Percentiles rank a stretch among this genome's conserved stretches.
phyloP scores from a whole-genome alignment of 2,888 invertebrate species.

The Nomada ruficornis region DNA sequence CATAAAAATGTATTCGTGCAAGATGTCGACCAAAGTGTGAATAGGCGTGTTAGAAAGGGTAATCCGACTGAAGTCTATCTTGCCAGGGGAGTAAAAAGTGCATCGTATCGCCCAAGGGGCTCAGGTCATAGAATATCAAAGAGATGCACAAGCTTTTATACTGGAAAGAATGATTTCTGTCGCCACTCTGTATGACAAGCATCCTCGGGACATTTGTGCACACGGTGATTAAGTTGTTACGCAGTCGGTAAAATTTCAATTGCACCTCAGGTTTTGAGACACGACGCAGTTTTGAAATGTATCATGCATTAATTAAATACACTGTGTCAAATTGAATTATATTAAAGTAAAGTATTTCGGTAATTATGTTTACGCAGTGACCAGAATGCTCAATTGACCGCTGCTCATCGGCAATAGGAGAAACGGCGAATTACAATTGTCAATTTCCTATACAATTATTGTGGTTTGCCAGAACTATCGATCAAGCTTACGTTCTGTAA shows the following conservation, averaged over 20 bases:
- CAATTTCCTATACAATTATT: constrained; percentile 65
- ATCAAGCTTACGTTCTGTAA: constrained; percentile 45
- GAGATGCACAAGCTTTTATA: constrained; percentile 33
- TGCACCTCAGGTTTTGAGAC: not conserved
- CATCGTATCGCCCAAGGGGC: constrained; percentile 9
- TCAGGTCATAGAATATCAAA: constrained; percentile 29
- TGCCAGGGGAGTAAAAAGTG: constrained; percentile 45
- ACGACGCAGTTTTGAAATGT: no score
- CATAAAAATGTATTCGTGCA: not conserved
- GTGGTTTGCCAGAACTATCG: constrained; percentile 48
- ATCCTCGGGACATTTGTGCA: not conserved
- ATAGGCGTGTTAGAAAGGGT: constrained; percentile 27
- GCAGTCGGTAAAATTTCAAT: constrained; percentile 23
- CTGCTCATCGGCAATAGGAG: constrained; percentile 23
- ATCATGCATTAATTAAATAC: no score
- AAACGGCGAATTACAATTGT: constrained; percentile 52
- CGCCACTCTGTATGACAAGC: not conserved
- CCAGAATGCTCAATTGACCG: constrained; percentile 40
- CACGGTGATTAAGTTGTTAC: constrained; percentile 21
- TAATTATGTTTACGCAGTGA: constrained; percentile 4
- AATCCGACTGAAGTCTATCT: constrained; percentile 33
- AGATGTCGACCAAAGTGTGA: not conserved
- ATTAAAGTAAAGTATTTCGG: not conserved
- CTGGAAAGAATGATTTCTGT: constrained; percentile 45
- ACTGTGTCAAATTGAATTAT: no score